Evolutionary conservation across 2,888 invertebrate species (phyloP), one percentile per base, ranked within the genome.

Genomic region (Anthrax anthrax): DNA sequence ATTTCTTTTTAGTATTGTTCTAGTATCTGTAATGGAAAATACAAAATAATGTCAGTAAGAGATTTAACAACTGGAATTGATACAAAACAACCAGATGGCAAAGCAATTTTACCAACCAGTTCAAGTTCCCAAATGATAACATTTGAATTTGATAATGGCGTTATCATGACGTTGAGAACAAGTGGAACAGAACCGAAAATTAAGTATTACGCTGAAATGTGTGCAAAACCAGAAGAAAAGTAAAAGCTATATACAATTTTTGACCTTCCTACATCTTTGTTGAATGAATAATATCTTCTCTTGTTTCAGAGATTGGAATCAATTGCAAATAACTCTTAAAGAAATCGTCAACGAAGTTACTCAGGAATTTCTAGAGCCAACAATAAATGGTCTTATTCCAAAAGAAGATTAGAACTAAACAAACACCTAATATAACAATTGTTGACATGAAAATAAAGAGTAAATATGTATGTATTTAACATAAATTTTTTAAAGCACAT

Each of bases 111-210:
- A 32, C 84, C 84, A 44, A 75, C 74, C 6, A 80, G 79, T 14
- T 70, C 72, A 51, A 75, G 75, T 51, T 74, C 72, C 52, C 83
- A 97, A 70, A 98, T 99, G 98, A 82, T 99, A 44, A 94, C 94
- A 12, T 92, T 98, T 66, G 80, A 78, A 10, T 92, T 97, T 66
- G 72, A 74, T 44, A 89, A 87, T 68, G 94, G 92, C 1, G 75
- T 90, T 52, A 80, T 84, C 10, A 78, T 87, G 2, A 96, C 94
- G 0, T 70, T 99, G 32, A 76, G 98, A 53, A 94, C 96, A 1
- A 95, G 95, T 65, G 98, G 98, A 40, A 99, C 98, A 0, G 98
- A 99, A 66, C 98, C 98, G 38, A 99, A 99, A 69, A 79, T 99
- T 58, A 99, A 99, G 71, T 99, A 95, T 70, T 99, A 99, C 70